phyloP scores from a whole-genome alignment of 2,797 vertebrate genomes.

The Ceryle rudis region DNA sequence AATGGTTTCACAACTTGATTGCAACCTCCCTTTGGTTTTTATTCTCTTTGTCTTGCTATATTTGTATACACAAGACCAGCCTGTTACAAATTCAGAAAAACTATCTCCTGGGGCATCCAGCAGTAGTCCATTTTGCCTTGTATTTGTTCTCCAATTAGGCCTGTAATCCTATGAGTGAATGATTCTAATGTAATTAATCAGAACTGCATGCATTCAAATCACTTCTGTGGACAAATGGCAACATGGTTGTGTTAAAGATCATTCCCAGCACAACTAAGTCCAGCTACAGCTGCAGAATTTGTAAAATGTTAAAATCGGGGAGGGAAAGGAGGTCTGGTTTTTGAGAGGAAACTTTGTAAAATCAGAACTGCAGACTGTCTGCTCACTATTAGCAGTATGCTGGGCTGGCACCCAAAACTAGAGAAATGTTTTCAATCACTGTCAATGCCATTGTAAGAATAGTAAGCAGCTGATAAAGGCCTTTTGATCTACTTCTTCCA shows the following conservation, averaged over 20 bases:
- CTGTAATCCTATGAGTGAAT: conserved; percentile 32
- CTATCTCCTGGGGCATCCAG: conserved; percentile 8
- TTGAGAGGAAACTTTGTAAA: not conserved
- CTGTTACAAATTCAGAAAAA: conserved; percentile 34
- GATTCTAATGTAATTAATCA: conserved; percentile 29
- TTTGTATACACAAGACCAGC: not conserved
- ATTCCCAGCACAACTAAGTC: not conserved
- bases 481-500: conserved; percentile 25
- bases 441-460: not conserved
- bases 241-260: not conserved
- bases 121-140: conserved; percentile 38
- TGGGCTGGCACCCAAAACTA: conserved; percentile 4
- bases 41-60: conserved; percentile 11
- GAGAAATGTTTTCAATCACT: conserved; percentile 45
- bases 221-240: not conserved
- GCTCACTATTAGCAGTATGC: not conserved
- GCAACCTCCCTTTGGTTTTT: conserved; percentile 16
- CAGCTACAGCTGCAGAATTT: not conserved
- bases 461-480: conserved; percentile 21
- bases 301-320: not conserved
- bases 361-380: not conserved
- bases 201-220: not conserved
- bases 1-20: conserved; percentile 37
- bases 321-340: not conserved
- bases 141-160: conserved; percentile 47